These are phyloP conservation scores for Pseudococcus viburni DNA, from an alignment of 2,888 invertebrate species.

Conservation along the genomic window DNA sequence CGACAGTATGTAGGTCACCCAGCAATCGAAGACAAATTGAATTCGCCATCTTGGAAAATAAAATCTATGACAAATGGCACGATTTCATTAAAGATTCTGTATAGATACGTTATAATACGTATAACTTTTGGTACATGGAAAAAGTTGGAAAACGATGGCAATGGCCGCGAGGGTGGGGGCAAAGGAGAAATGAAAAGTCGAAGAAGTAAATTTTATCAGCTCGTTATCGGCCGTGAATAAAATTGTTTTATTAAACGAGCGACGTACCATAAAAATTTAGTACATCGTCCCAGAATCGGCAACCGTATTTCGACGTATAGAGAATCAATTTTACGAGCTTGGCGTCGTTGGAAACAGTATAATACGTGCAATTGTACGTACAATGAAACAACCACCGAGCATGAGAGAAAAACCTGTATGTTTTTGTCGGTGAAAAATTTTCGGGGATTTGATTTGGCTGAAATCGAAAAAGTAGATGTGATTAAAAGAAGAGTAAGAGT, in stretches of 20 bases:
- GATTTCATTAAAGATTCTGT: background rate
- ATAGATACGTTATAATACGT: background rate
- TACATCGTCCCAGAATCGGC: background rate
- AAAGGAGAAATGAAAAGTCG: background rate
- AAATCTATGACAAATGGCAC: background rate
- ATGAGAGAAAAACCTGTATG: too few species aligned
- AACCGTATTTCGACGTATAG: background rate
- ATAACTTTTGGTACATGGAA: background rate
- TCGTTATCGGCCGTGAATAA: constrained; percentile 31
- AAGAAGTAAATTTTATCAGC: constrained; percentile 39
- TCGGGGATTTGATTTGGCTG: too few species aligned
- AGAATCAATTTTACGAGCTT: constrained; percentile 25
- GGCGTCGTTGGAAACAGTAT: background rate
- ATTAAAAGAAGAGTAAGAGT: too few species aligned
- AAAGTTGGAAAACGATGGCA: background rate
- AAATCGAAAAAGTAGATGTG: too few species aligned
- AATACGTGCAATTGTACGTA: background rate
- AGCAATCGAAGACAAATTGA: too few species aligned
- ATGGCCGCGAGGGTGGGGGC: background rate
- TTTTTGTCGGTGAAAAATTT: too few species aligned
- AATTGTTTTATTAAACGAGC: constrained; percentile 31
- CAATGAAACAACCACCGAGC: background rate
- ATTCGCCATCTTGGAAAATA: background rate
- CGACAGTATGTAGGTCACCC: too few species aligned
- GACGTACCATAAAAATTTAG: constrained; percentile 1